These are phyloP conservation scores for Leucoraja ocellata DNA, from an alignment of 2,797 vertebrate genomes.

Conservation along the genomic window DNA sequence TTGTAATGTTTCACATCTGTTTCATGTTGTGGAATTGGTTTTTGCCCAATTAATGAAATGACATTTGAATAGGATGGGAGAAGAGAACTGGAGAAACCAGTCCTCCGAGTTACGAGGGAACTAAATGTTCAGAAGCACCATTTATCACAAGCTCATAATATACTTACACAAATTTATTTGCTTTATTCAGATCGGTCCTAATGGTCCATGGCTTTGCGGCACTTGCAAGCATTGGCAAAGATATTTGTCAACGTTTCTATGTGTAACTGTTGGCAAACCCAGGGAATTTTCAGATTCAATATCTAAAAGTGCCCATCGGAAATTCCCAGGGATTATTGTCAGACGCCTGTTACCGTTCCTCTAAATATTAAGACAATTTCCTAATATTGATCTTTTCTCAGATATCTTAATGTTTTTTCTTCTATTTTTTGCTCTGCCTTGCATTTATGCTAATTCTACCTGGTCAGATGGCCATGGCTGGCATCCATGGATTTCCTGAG, in stretches of 20 bases:
- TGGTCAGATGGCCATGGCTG: neutral
- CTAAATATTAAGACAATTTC: too few relatives aligned
- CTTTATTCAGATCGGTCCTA: neutral
- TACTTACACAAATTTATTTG: neutral
- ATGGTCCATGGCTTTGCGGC: neutral
- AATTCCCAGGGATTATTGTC: too few relatives aligned
- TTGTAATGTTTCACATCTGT: neutral
- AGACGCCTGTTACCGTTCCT: too few relatives aligned
- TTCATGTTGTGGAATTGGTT: neutral
- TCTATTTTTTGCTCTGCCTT: too few relatives aligned
- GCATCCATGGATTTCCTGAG: neutral
- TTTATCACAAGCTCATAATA: neutral
- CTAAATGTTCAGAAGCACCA: neutral
- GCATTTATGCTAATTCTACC: neutral
- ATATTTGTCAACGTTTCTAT: too few relatives aligned
- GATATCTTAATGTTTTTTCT: too few relatives aligned
- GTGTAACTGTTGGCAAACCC: too few relatives aligned
- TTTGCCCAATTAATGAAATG: neutral
- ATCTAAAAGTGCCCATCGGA: too few relatives aligned
- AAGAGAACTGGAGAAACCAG: neutral
- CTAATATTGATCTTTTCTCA: too few relatives aligned
- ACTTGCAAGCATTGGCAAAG: too few relatives aligned
- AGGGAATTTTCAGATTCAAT: too few relatives aligned
- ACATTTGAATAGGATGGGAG: neutral
- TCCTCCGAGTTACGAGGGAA: neutral